These are phyloP conservation scores for Nephrocerus scutellatus DNA, from an alignment of 2,888 invertebrate genomes.

Conservation along the genomic window DNA sequence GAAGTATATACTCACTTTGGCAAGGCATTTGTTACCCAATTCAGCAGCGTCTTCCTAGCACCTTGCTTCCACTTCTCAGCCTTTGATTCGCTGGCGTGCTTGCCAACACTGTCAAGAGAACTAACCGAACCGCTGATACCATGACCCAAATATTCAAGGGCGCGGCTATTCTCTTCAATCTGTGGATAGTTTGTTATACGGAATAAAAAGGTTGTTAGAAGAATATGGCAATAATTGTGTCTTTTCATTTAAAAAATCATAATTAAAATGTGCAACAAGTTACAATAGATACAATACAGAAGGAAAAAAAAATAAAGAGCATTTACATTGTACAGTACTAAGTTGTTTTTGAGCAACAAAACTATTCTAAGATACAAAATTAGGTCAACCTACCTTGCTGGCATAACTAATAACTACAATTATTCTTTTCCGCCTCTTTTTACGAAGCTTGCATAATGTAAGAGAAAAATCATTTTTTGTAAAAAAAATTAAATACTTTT, in stretches of 20 bases:
- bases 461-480: slow-evolving; percentile 17
- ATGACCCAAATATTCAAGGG: slow-evolving; percentile 76
- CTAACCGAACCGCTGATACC: slow-evolving; percentile 72
- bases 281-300: slow-evolving; percentile 24
- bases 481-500: slow-evolving; percentile 15
- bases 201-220: not conserved
- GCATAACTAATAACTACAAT: slow-evolving; percentile 47
- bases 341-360: slow-evolving; percentile 7
- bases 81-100: slow-evolving; percentile 51
- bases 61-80: slow-evolving; percentile 77
- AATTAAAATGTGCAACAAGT: not conserved
- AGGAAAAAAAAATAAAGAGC: slow-evolving; percentile 18
- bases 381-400: slow-evolving; percentile 40
- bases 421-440: slow-evolving; percentile 48
- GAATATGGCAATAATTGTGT: not conserved
- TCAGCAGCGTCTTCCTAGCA: slow-evolving; percentile 82
- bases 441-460: slow-evolving; percentile 42
- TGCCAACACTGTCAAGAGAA: slow-evolving; percentile 71
- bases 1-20: slow-evolving; percentile 58
- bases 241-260: not conserved
- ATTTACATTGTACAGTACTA: slow-evolving; percentile 2
- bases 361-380: slow-evolving; percentile 22
- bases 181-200: slow-evolving; percentile 46
- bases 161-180: slow-evolving; percentile 93
- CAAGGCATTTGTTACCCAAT: slow-evolving; percentile 90